A percentile compares a stretch with the other conserved stretches of the same genome.
Evolutionary conservation across 1,140 invertebrate genomes (phyloP).

Genomic region (Schlechtendalia chinensis): DNA sequence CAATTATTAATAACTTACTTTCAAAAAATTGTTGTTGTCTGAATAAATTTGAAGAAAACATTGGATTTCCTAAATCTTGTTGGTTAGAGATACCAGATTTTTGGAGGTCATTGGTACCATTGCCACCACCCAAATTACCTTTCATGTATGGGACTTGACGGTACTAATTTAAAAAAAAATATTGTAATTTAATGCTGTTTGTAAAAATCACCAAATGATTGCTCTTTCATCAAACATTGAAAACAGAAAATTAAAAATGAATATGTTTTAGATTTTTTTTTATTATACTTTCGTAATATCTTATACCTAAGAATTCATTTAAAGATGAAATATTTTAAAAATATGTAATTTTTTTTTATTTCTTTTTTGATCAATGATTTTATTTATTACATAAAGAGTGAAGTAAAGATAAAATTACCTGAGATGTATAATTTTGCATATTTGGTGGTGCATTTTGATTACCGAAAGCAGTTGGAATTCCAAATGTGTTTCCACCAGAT

Average conservation of each 20-base stretch:
- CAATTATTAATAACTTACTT: background rate
- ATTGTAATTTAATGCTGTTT: no score
- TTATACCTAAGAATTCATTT: no score
- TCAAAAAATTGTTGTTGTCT: slow-evolving; percentile 45
- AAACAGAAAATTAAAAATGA: no score
- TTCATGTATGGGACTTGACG: slow-evolving; percentile 37
- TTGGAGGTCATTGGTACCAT: slow-evolving; percentile 41
- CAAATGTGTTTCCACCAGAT: slow-evolving; percentile 25
- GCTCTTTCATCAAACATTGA: no score
- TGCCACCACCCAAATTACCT: slow-evolving; percentile 18
- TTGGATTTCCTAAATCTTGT: slow-evolving; percentile 43
- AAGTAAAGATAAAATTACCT: background rate
- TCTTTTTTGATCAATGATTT: no score
- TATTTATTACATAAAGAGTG: no score
- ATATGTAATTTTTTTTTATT: no score
- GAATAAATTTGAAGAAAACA: slow-evolving; percentile 41
- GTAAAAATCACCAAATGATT: no score
- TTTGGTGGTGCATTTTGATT: slow-evolving; percentile 37
- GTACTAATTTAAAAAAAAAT: background rate
- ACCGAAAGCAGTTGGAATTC: slow-evolving; percentile 35
- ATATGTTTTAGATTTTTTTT: no score
- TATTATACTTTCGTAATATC: no score
- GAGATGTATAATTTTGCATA: slow-evolving; percentile 40
- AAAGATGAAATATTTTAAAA: no score
- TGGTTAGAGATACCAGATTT: slow-evolving; percentile 45